Base-by-base conservation (phyloP, 2,888 invertebrate genomes). In the Troglohyphantes excavatus region DNA sequence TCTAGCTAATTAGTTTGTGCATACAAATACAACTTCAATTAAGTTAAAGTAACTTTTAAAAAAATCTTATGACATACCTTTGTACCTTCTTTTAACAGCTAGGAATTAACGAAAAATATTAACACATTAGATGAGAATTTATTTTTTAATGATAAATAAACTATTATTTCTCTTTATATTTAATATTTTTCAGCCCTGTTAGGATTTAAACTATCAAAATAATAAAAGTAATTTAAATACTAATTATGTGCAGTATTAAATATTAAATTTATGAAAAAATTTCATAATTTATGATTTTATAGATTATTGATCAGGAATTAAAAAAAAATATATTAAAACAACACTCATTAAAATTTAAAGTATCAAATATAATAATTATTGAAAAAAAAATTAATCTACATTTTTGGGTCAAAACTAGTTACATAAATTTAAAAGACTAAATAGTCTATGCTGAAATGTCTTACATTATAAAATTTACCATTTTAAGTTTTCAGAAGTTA, bases 21-120 rank as follows among this genome's bases (percentile, higher is more conserved):
- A 23, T 26, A 65, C 19, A 61, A 17, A 6, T 65, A 23, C 11
- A 26, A 65, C 65, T 26, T 26, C 23, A 23, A 19, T 11, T 23
- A 26, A 23, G 3, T 23, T 11, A 65, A 26, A 23, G 2, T 65
- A 11, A 61, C 19, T n/a, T 33, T 33, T 63, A 23, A 53, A 53
- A 79, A 27, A 53, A 13, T 53, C n/a, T 13, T 53, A 53, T n/a
- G 53, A 53, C 70, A 23, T 72, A 70, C 82, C 72, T 72, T 53
- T 27, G 59, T 39, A 72, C 61, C 72, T 61, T 82, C 72, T 26
- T 33, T 59, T 81, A 68, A 81, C 27, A 81, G 81, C 81, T 81
- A 81, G 67, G 59, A 53, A 82, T 78, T 65, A 78, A 78, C 13
- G 29, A 9, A 29, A 26, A 65, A 53, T 2, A 53, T 9, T 2